A percentile compares a stretch with the other conserved stretches of the same genome.
Conservation (phyloP, 2,113 vertebrate species). For the Cariama cristata region DNA sequence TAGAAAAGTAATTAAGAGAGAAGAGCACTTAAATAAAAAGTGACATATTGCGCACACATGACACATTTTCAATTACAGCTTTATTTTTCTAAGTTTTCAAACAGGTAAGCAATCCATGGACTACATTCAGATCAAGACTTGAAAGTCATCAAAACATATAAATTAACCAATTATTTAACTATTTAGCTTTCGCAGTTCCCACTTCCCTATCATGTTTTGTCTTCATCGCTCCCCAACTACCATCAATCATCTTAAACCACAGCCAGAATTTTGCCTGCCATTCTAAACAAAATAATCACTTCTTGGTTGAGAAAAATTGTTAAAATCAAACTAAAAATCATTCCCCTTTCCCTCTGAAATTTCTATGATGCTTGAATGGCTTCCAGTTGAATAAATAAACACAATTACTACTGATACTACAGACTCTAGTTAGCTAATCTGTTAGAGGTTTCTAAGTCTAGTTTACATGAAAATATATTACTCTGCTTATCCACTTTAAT, state of each 20-base stretch:
- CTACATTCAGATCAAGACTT: background rate
- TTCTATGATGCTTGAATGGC: background rate
- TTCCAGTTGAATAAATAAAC: background rate
- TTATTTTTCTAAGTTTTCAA: slow-evolving; percentile 16
- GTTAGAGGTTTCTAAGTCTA: background rate
- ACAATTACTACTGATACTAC: background rate
- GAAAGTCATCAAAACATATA: background rate
- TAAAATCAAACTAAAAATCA: background rate
- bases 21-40: background rate
- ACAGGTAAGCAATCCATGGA: background rate
- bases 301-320: background rate
- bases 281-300: background rate
- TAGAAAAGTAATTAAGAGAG: background rate
- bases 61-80: background rate
- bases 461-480: background rate
- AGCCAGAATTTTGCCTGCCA: background rate
- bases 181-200: background rate
- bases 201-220: background rate
- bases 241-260: background rate
- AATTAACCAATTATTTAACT: background rate
- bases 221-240: background rate
- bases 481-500: background rate
- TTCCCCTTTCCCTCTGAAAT: background rate
- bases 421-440: background rate
- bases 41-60: background rate